These are phyloP conservation scores for Dendroctonus ponderosae DNA, from an alignment of 1,140 invertebrate genomes.

Conservation along the genomic window DNA sequence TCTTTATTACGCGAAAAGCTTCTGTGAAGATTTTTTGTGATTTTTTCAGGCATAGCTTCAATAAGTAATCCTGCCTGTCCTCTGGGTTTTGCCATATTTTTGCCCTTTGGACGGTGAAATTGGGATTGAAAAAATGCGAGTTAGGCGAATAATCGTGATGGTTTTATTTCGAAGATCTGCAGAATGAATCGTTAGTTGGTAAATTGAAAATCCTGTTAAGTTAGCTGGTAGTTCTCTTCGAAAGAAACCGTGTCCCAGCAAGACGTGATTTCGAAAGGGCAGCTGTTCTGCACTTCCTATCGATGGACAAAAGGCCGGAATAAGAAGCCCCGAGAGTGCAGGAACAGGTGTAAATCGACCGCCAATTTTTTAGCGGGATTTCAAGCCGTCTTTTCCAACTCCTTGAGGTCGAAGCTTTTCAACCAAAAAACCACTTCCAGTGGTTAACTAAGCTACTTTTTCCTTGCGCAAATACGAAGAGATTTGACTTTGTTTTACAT, in stretches of 20 bases:
- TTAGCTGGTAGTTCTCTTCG: neutral
- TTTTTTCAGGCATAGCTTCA: too few relatives aligned
- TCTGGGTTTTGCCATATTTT: too few relatives aligned
- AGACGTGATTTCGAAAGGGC: constrained; percentile 23
- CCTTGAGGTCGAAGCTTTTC: too few relatives aligned
- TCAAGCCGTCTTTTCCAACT: neutral
- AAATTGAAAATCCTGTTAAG: too few relatives aligned
- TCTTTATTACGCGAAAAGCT: neutral
- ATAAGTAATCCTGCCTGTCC: too few relatives aligned
- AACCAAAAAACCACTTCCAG: neutral
- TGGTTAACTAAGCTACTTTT: neutral
- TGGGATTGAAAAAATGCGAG: too few relatives aligned
- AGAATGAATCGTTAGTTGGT: constrained; percentile 3
- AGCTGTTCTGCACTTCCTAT: constrained; percentile 28
- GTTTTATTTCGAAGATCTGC: neutral
- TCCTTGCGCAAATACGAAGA: neutral
- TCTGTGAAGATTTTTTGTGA: neutral
- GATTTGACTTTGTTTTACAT: too few relatives aligned
- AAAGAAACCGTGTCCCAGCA: constrained; percentile 14
- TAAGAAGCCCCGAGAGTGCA: constrained; percentile 31
- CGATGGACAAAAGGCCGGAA: constrained; percentile 25
- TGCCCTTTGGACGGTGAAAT: too few relatives aligned
- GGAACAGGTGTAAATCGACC: constrained; percentile 31
- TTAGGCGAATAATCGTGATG: neutral
- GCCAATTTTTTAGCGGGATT: constrained; percentile 25